Evolutionary conservation across 2,113 vertebrate genomes (phyloP), one percentile per base, ranked within the genome.

Genomic region (Cepphus grylle): DNA sequence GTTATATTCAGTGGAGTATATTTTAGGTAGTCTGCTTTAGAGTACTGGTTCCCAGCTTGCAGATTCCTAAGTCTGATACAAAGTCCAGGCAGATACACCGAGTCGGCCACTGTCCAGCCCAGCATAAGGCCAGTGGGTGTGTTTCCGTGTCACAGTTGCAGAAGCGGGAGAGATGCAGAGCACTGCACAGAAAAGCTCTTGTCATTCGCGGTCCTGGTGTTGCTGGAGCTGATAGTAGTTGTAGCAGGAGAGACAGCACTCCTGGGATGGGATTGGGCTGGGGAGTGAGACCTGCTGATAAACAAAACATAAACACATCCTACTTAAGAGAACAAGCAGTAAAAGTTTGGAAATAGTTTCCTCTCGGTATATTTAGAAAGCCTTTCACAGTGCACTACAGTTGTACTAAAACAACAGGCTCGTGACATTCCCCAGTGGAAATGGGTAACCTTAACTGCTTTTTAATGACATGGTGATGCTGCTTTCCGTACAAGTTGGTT

Each of bases 61-160:
- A 50, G 58, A 25, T 67, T 86, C 13, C 65, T 34, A 40, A 45
- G 29, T 34, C 19, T 22, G 7, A 40, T 58, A 11, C 7, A 36
- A 40, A 55, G 20, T 47, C 32, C 10, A 22, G 14, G 53, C 27
- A 55, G 42, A 11, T 11, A 8, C 29, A 7, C 2, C 0, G 2
- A 30, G 19, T 26, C 0, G 0, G 67, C 29, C 36, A 6, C 42
- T 72, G 52, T 9, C 32, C 19, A 21, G 55, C 3, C 1, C 15
- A 11, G 20, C 1, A 0, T 80, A n/a, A 21, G 38, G n/a, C 34
- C 2, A 3, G 17, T n/a, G 0, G 0, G 9, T 34, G n/a, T 49
- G 42, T 25, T 77, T 21, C 6, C 29, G 26, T 59, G 61, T 40
- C 29, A 20, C 47, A 4, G 32, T 2, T 29, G 9, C 55, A 67